Percentiles rank a stretch among this genome's conserved stretches.
Evolutionary conservation across 1,140 invertebrate genomes (phyloP).

Genomic region (Periplaneta americana): DNA sequence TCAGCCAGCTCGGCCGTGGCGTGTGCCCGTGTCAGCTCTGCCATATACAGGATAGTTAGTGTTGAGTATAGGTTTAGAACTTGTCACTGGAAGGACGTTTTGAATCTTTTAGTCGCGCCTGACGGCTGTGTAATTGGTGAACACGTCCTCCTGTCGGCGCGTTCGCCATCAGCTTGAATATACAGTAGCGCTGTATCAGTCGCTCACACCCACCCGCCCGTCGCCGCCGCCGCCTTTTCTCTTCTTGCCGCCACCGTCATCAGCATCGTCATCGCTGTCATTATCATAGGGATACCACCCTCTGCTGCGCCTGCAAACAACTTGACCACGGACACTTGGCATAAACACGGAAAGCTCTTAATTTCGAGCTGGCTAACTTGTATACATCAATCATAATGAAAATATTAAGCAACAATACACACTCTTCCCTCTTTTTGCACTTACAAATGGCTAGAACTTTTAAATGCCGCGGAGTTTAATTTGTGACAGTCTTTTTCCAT

Average conservation of each 20-base stretch:
- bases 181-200: background rate
- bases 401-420: background rate
- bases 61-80: background rate
- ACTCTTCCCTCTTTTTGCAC: background rate
- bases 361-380: background rate
- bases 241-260: background rate
- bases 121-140: slow-evolving; percentile 14
- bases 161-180: background rate
- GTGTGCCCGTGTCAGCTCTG: background rate
- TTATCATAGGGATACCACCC: background rate
- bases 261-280: background rate
- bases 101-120: slow-evolving; percentile 14
- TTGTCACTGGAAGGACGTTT: slow-evolving; percentile 3
- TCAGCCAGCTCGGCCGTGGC: background rate
- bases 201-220: background rate
- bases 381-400: background rate
- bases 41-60: background rate
- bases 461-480: background rate
- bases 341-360: background rate
- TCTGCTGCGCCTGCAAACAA: background rate
- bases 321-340: background rate
- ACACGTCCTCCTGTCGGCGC: slow-evolving; percentile 4
- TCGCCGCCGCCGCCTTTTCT: background rate
- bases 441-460: background rate
- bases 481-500: background rate